A percentile compares a stretch with the other conserved stretches of the same genome.
Conservation (phyloP, 2,797 vertebrate genomes). For the Cyclura pinguis region DNA sequence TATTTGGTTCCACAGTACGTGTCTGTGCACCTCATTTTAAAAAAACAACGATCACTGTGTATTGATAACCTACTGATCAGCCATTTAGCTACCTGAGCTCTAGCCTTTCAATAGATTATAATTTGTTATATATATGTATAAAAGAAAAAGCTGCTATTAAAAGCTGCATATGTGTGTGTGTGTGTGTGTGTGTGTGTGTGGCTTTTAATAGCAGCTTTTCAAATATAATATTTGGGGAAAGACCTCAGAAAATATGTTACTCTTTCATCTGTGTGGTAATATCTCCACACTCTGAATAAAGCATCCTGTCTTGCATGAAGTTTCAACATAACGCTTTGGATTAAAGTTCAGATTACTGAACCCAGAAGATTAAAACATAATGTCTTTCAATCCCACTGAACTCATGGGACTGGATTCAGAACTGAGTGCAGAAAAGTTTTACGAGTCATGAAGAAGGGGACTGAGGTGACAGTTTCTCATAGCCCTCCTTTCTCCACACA, state of each 20-base stretch:
- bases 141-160: too few relatives aligned
- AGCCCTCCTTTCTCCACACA: background rate
- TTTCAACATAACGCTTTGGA: background rate
- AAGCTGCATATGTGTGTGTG: too few relatives aligned
- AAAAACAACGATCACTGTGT: too few relatives aligned
- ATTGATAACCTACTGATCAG: background rate
- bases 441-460: background rate
- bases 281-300: background rate
- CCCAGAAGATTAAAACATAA: background rate
- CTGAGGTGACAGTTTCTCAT: background rate
- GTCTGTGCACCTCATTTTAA: rapidly evolving
- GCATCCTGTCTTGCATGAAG: rapidly evolving
- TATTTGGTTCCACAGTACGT: background rate
- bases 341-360: background rate
- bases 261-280: background rate
- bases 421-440: background rate
- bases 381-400: background rate
- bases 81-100: background rate
- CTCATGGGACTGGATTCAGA: constrained; percentile 3
- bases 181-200: too few relatives aligned
- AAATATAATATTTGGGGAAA: background rate
- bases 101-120: background rate
- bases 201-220: too few relatives aligned
- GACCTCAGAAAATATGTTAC: background rate
- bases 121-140: too few relatives aligned